Base-by-base conservation (phyloP, 1,140 invertebrate species). In the Lamellibrachia luymesi region DNA sequence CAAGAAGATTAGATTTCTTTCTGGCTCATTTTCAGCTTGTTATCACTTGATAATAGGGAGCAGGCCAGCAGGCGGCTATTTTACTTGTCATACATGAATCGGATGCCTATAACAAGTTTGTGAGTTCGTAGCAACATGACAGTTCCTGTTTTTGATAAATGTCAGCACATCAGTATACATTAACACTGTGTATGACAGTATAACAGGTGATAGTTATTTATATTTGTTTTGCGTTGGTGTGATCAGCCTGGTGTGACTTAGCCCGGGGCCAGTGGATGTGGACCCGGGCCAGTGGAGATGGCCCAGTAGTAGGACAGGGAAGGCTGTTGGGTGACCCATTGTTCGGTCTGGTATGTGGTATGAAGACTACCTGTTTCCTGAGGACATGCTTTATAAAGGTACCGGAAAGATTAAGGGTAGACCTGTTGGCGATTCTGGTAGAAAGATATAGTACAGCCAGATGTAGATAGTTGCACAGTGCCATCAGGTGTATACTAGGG, bases 131-230 rank as follows among this genome's bases (percentile, higher is more conserved):
- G 64, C 64, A 80, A 80, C 64, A 38, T 38, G 38, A 38, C 38
- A 80, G 5, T 80, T 80, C 64, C 64, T 80, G 64, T 80, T 80
- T 80, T 80, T 22, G 4, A 22, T 80, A 80, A 80, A 2, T 80
- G 64, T 80, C 64, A 17, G 8, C 64, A 80, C 38, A 38, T 38
- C 38, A 38, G 38, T 38, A 38, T 38, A 38, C 1, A 4, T 80
- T 80, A 80, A 80, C 64, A 2, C 64, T 17, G 1, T 38, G 1
- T 80, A 10, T 80, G 64, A 80, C 64, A 80, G 4, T 22, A 80
- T 80, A 80, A 80, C 64, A 80, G 64, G 64, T 80, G 64, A 80
- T 80, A 80, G 64, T 80, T 80, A 80, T 56, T 56, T 56, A 56
- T 0, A 56, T 56, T 56, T 38, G 1, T 38, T 56, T 56, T 56